Base-by-base conservation (phyloP, 2,113 vertebrate genomes). In the Camelus dromedarius region DNA sequence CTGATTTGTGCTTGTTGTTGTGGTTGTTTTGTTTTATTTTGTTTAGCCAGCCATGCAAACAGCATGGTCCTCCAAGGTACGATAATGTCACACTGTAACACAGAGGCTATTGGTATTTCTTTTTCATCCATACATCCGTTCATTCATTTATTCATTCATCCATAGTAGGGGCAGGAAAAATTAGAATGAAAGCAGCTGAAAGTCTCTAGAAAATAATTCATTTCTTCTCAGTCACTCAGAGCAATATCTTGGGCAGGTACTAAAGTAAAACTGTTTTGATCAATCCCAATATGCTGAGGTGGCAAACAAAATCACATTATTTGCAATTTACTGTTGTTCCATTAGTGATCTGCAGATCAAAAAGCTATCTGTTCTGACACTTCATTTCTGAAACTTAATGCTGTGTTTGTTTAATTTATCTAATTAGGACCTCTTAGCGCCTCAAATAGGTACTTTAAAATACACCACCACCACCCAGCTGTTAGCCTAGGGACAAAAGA, bases 351-450 rank as follows among this genome's bases (percentile, higher is more conserved):
- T 91, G 19, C 62, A 50, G n/a, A 89, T 89, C 15, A 66, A 95
- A 97, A 42, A 88, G 14, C 13, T 77, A 67, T 83, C 72, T 88
- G 19, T 89, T 81, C 66, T 80, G 73, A 91, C n/a, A 66, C 35
- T 93, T 92, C 18, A 70, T 28, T 86, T 97, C 69, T 91, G 56
- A 89, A 91, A 58, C 19, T 84, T 46, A 77, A 58, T 64, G 32
- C 13, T 60, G 6, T 90, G 52, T 80, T 91, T 80, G 22, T 62
- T 91, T 84, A 67, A 85, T 94, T 96, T 69, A 89, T 52, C 42
- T 46, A 95, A 83, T 70, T 75, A 97, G 46, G 50, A 94, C 32
- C 50, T 97, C 46, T 96, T 86, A 95, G 11, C 35, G 83, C 64
- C 7, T 89, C 46, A 89, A 81, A 76, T 73, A 80, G 2, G 32